Base-by-base conservation (phyloP, 2,888 invertebrate genomes). In the Abscondita cerata region DNA sequence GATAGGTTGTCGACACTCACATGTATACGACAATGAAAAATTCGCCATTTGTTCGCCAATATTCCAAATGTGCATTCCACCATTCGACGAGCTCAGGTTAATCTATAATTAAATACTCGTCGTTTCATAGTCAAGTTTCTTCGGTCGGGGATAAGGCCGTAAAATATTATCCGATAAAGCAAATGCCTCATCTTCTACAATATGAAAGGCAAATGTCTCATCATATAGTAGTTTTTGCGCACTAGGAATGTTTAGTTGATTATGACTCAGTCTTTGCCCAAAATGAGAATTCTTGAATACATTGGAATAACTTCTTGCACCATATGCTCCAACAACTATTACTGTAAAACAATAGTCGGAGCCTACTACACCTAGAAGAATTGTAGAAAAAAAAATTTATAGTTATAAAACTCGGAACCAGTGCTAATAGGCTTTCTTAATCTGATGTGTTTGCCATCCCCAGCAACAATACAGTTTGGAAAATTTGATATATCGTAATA, bases 401-500 rank as follows among this genome's bases (percentile, higher is more conserved):
- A 36, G 16, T 40, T 40, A 41, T 16, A 50, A 50, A 56, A 56
- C 16, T 48, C 48, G 1, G 56, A 48, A 6, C 56, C 56, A 9
- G 56, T 48, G 16, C 12, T 48, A 34, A 11, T 11, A 15, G 56
- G 48, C 18, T 48, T 56, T 31, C 48, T 48, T n/a, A 56, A 31
- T 48, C 48, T n/a, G 5, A 56, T 56, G 12, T 56, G 56, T 19
- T 48, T 56, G 11, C 56, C 50, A 12, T 51, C 51, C 11, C 20
- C 51, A 5, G 31, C 19, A 3, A 25, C 25, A 25, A 51, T 51
- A 25, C 51, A 61, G 41, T 57, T 57, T 33, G 44, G 33, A 34
- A 56, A 46, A n/a, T n/a, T 15, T 34, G 60, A 38, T 60, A 13
- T 31, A 5, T 55, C 41, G 55, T 60, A 33, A 55, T 55, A 48